A percentile compares a stretch with the other conserved stretches of the same genome.
These are phyloP conservation scores for Carpatolechia fugitivella DNA, from an alignment of 2,888 invertebrate genomes.

Conservation along the genomic window DNA sequence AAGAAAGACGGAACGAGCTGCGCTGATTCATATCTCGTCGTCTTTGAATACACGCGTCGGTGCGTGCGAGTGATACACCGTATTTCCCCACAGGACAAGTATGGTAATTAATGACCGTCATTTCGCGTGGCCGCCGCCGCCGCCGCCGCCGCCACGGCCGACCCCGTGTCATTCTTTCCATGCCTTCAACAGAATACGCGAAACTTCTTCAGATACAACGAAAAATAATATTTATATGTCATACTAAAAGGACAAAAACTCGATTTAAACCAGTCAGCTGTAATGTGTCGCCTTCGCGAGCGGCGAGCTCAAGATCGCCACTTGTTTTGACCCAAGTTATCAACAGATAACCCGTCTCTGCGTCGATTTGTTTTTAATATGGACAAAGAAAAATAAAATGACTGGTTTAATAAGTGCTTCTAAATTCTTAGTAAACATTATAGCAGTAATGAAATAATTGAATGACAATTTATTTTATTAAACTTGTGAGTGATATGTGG, in stretches of 20 bases:
- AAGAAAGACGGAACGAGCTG: constrained; percentile 12
- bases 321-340: constrained; percentile 18
- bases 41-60: constrained; percentile 11
- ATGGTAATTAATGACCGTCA: constrained; percentile 27
- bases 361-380: constrained; percentile 14
- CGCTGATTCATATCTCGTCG: constrained; percentile 19
- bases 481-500: constrained; percentile 27
- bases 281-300: constrained; percentile 5
- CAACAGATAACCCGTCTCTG: constrained; percentile 17
- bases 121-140: constrained; percentile 17
- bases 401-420: not conserved
- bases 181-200: constrained; percentile 18
- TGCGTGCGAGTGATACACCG: constrained; percentile 15
- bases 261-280: constrained; percentile 15
- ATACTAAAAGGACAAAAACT: constrained; percentile 7
- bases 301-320: constrained; percentile 6
- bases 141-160: no score
- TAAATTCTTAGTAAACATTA: not conserved
- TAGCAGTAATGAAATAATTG: not conserved
- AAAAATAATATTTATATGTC: not conserved
- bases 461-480: not conserved
- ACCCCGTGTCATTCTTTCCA: constrained; percentile 19
- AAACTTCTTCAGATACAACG: constrained; percentile 17
- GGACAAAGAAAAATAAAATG: constrained; percentile 1
- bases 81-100: constrained; percentile 26